Percentiles rank a stretch among this genome's conserved stretches.
Conservation (phyloP, 2,888 invertebrate species). For the Alcis repandata region DNA sequence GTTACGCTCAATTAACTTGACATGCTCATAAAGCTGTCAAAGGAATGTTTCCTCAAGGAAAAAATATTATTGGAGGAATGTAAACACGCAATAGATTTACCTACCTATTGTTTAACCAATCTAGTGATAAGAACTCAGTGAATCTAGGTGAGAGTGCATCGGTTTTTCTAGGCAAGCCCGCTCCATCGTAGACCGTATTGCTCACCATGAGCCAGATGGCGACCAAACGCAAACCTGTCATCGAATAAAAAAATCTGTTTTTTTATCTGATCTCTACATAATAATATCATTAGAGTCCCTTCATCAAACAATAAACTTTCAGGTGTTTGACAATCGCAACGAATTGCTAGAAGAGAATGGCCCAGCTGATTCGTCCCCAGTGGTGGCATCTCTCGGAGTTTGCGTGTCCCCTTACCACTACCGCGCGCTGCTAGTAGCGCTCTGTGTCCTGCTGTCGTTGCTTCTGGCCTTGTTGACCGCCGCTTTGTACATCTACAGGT, state of each 20-base stretch:
- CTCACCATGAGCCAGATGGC: too few relatives aligned
- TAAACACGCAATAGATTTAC: background rate
- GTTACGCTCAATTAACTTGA: background rate
- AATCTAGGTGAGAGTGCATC: too few relatives aligned
- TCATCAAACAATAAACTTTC: slow-evolving; percentile 36
- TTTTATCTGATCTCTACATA: too few relatives aligned
- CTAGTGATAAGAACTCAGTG: too few relatives aligned
- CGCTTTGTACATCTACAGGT: slow-evolving; percentile 93
- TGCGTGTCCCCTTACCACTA: slow-evolving; percentile 95
- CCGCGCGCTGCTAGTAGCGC: slow-evolving; percentile 92
- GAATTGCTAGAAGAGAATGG: slow-evolving; percentile 90
- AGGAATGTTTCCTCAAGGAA: background rate
- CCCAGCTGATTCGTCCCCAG: slow-evolving; percentile 88
- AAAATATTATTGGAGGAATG: background rate
- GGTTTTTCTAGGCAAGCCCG: too few relatives aligned
- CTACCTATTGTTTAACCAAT: too few relatives aligned
- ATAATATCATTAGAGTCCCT: too few relatives aligned
- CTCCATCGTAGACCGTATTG: too few relatives aligned
- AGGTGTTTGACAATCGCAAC: slow-evolving; percentile 94
- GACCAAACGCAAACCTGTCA: too few relatives aligned
- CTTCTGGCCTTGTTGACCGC: slow-evolving; percentile 91
- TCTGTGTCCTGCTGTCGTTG: slow-evolving; percentile 91
- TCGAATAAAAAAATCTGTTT: too few relatives aligned
- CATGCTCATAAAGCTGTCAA: background rate
- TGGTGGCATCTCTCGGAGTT: slow-evolving; percentile 89